A percentile compares a stretch with the other conserved stretches of the same genome.
These are phyloP conservation scores for Cyclura pinguis DNA, from an alignment of 2,797 vertebrate species.

Conservation along the genomic window DNA sequence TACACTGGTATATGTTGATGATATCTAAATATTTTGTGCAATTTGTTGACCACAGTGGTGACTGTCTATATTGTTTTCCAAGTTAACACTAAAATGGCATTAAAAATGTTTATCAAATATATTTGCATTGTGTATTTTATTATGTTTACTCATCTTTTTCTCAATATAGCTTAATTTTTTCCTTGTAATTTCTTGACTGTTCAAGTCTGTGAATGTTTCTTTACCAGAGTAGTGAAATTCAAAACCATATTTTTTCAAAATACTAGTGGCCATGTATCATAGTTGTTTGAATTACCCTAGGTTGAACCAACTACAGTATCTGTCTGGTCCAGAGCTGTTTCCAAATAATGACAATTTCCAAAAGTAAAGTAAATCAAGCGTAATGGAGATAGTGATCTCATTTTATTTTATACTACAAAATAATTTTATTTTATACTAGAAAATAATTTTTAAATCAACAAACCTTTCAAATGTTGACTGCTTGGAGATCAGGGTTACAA, in stretches of 20 bases:
- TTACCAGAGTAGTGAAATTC: background rate
- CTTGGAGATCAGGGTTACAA: background rate
- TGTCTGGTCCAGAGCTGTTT: background rate
- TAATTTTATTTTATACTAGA: background rate
- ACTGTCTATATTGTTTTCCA: constrained; percentile 5
- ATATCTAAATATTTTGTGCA: constrained; percentile 11
- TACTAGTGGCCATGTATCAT: background rate
- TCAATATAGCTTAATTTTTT: background rate
- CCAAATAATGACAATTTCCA: background rate
- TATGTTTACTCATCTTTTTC: background rate
- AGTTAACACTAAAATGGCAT: background rate
- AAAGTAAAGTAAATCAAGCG: background rate
- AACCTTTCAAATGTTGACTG: background rate
- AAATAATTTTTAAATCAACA: background rate
- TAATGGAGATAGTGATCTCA: background rate
- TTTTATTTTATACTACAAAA: background rate
- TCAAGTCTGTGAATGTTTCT: background rate
- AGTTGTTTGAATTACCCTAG: background rate
- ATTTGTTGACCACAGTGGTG: constrained; percentile 3
- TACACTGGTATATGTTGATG: background rate
- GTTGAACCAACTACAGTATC: background rate
- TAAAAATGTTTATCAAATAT: constrained; percentile 33
- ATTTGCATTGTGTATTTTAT: background rate
- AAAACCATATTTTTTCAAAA: constrained; percentile 11
- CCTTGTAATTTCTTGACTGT: background rate